These are phyloP conservation scores for Neoitamus cyanurus DNA, from an alignment of 2,888 invertebrate genomes.

Conservation along the genomic window DNA sequence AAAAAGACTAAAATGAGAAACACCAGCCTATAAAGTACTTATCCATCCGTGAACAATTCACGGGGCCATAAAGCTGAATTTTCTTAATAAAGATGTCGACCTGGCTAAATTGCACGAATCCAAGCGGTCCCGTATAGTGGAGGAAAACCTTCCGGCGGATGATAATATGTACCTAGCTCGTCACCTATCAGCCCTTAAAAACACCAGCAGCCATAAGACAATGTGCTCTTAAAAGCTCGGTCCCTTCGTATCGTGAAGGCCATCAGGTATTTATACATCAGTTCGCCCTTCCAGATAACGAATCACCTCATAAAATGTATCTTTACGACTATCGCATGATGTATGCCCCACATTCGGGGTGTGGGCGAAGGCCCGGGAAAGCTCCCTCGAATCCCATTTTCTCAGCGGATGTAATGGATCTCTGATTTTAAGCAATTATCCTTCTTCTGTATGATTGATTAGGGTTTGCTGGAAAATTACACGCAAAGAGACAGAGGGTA, in stretches of 20 bases:
- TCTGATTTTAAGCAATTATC: slow-evolving; percentile 14
- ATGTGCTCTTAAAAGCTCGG: not conserved
- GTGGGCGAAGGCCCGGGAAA: too few species aligned
- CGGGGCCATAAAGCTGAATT: slow-evolving; percentile 11
- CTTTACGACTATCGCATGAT: slow-evolving; percentile 1
- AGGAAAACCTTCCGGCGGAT: not conserved
- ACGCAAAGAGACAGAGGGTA: not conserved
- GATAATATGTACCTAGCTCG: not conserved
- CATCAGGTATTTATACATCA: slow-evolving; percentile 16
- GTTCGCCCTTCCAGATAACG: not conserved
- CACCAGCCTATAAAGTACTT: not conserved
- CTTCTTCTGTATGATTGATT: slow-evolving; percentile 9
- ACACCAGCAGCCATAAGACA: not conserved
- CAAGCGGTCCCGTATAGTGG: not conserved
- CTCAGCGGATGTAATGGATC: not conserved
- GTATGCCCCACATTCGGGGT: not conserved
- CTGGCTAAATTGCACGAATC: not conserved
- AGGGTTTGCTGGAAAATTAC: not conserved
- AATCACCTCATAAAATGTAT: slow-evolving; percentile 19
- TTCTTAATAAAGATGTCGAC: not conserved
- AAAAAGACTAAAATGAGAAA: not conserved
- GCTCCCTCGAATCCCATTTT: not conserved
- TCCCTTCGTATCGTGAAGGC: not conserved
- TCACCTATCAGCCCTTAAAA: not conserved
- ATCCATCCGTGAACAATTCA: not conserved